Evolutionary conservation across 2,113 vertebrate species (phyloP).

Genomic region (Triplophysa siluroides): DNA sequence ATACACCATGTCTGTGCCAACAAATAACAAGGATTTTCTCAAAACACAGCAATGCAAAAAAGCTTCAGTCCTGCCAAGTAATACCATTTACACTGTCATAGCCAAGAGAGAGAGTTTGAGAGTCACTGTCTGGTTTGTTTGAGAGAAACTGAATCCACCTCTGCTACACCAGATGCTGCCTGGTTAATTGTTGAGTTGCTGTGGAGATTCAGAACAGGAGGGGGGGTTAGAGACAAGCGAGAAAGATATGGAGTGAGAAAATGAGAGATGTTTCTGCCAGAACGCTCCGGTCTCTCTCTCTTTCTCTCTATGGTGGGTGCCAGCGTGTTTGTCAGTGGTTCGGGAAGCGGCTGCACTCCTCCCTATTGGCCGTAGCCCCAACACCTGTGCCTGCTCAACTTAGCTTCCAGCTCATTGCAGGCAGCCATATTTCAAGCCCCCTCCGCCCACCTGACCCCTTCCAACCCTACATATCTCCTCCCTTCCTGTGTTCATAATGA

Average conservation of each 20-base stretch:
- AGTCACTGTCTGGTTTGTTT: constrained; percentile 38
- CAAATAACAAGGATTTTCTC: constrained; percentile 29
- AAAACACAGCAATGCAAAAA: constrained; percentile 28
- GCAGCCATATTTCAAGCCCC: constrained; percentile 23
- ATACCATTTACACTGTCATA: constrained; percentile 32
- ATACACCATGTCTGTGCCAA: constrained; percentile 27
- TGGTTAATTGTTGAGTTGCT: constrained; percentile 39
- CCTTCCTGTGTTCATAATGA: constrained; percentile 21
- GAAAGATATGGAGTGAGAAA: constrained; percentile 8
- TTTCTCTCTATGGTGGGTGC: constrained; percentile 35
- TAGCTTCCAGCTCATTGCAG: constrained; percentile 15
- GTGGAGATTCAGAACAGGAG: constrained; percentile 19
- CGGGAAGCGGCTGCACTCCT: constrained; percentile 8
- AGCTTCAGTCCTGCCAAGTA: constrained; percentile 32
- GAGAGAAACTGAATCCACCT: constrained; percentile 33
- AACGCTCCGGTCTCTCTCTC: background rate
- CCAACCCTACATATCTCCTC: constrained; percentile 7
- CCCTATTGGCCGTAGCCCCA: constrained; percentile 51
- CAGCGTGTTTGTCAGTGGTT: constrained; percentile 47
- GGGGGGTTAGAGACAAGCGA: constrained; percentile 9
- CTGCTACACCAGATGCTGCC: constrained; percentile 34
- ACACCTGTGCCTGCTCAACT: constrained; percentile 54
- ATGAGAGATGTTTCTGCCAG: constrained; percentile 34
- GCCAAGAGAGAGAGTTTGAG: constrained; percentile 5
- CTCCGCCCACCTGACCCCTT: constrained; percentile 11